Evolutionary conservation across 2,888 invertebrate genomes (phyloP).

Genomic region (Noctua comes): DNA sequence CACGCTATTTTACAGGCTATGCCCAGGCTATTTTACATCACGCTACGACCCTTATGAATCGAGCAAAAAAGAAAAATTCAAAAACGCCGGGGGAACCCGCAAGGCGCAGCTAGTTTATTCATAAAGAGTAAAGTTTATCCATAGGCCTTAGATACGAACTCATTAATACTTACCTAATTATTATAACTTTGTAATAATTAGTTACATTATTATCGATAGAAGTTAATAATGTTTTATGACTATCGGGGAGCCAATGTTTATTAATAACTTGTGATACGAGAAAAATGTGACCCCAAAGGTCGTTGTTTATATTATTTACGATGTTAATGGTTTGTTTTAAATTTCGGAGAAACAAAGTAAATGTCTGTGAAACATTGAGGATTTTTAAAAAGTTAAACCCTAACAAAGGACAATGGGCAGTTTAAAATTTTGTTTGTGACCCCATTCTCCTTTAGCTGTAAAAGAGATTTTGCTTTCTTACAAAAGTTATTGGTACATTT

Average conservation of each 20-base stretch:
- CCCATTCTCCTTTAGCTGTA: not conserved
- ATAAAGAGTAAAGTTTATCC: constrained; percentile 54
- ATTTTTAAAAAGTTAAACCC: not conserved
- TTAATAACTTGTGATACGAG: constrained; percentile 61
- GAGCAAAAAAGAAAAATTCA: not conserved
- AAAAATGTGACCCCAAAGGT: constrained; percentile 60
- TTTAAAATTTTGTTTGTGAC: constrained; percentile 1
- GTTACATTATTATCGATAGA: constrained; percentile 53
- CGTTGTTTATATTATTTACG: constrained; percentile 57
- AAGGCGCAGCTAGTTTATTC: not conserved
- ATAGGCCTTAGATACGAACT: constrained; percentile 34
- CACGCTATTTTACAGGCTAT: no score
- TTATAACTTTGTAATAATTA: constrained; percentile 58
- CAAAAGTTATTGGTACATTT: not conserved
- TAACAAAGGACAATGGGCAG: not conserved
- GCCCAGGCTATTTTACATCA: no score
- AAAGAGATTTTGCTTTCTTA: not conserved
- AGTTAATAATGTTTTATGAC: constrained; percentile 39
- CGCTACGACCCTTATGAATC: not conserved
- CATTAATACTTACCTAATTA: constrained; percentile 48
- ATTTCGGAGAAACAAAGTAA: constrained; percentile 30
- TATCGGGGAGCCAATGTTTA: constrained; percentile 39
- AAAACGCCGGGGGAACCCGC: not conserved
- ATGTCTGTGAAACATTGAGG: not conserved
- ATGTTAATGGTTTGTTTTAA: constrained; percentile 55